Percentiles rank a stretch among this genome's conserved stretches.
These are phyloP conservation scores for Gastrophysa polygoni DNA, from an alignment of 2,888 invertebrate genomes.

Conservation along the genomic window DNA sequence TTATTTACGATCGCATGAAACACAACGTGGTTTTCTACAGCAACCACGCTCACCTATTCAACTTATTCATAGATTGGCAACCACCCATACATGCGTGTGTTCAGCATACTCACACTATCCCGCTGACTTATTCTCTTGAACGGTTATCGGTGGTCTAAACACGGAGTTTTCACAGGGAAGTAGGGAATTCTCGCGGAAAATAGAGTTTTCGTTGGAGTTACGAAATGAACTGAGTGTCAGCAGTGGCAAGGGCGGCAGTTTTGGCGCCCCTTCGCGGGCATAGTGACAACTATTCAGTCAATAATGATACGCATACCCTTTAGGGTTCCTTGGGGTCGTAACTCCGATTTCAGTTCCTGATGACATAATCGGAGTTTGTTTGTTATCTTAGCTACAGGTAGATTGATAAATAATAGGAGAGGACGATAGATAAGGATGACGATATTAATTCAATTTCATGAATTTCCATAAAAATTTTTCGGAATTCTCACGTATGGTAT, in stretches of 20 bases:
- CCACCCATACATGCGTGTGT: not conserved
- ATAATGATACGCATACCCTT: conserved; percentile 38
- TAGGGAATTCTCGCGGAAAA: conserved; percentile 15
- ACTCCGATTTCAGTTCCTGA: not conserved
- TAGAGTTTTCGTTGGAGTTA: conserved; percentile 28
- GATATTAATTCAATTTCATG: too few relatives aligned
- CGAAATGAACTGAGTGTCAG: conserved; percentile 36
- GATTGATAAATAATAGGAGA: too few relatives aligned
- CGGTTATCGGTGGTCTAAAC: not conserved
- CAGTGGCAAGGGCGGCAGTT: conserved; percentile 39
- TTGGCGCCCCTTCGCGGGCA: conserved; percentile 37
- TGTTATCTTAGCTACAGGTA: too few relatives aligned
- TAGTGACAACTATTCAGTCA: conserved; percentile 37
- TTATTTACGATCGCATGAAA: too few relatives aligned
- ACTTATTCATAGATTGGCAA: too few relatives aligned
- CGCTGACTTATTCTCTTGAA: too few relatives aligned
- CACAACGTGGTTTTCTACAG: too few relatives aligned
- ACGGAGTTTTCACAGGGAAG: conserved; percentile 10
- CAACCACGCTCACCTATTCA: too few relatives aligned
- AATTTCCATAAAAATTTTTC: too few relatives aligned
- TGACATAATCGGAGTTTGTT: too few relatives aligned
- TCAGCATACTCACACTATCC: conserved; percentile 4
- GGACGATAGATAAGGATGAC: too few relatives aligned
- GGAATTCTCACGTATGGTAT: too few relatives aligned
- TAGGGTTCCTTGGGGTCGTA: conserved; percentile 23